Evolutionary conservation across 1,140 invertebrate genomes (phyloP), one percentile per base, ranked within the genome.

Genomic region (Rhizoglyphus robini): DNA sequence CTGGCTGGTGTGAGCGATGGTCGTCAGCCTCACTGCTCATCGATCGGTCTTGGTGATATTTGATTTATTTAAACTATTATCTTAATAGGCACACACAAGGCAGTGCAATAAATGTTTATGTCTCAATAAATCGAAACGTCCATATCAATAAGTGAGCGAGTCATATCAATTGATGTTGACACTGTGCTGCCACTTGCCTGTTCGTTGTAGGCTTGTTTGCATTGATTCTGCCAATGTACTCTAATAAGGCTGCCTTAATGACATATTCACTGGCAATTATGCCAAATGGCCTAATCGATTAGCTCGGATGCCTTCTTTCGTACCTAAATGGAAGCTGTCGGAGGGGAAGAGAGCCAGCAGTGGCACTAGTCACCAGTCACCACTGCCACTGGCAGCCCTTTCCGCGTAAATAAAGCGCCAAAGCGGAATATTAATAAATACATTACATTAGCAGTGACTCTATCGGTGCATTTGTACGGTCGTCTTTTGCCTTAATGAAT

Each of bases 21-120:
- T n/a, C n/a, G n/a, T n/a, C n/a, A n/a, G 36, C 18, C 36, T 8
- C 18, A 18, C 36, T 41, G 8, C 18, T 8, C 36, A 41, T 41
- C 36, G 18, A 41, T 41, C n/a, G n/a, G n/a, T n/a, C n/a, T n/a
- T 41, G 8, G 18, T 41, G 18, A 41, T 41, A 23, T 54, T 54
- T 54, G 51, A 25, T 54, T 54, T 54, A 54, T 54, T 54, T 54
- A 54, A 54, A 54, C 51, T 54, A 54, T 54, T 54, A 54, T 41
- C 51, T 54, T 54, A 54, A 54, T 54, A 54, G 23, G 51, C 23
- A 25, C 51, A 46, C n/a, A n/a, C 51, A 20, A 54, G 20, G 51
- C 51, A 25, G 23, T 18, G 18, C 36, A 41, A 41, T 18, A 41
- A 41, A 41, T 41, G 18, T 41, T 11, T 41, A 41, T 41, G n/a